These are phyloP conservation scores for Antennarius maculatus DNA, from an alignment of 2,797 vertebrate species.

Conservation along the genomic window DNA sequence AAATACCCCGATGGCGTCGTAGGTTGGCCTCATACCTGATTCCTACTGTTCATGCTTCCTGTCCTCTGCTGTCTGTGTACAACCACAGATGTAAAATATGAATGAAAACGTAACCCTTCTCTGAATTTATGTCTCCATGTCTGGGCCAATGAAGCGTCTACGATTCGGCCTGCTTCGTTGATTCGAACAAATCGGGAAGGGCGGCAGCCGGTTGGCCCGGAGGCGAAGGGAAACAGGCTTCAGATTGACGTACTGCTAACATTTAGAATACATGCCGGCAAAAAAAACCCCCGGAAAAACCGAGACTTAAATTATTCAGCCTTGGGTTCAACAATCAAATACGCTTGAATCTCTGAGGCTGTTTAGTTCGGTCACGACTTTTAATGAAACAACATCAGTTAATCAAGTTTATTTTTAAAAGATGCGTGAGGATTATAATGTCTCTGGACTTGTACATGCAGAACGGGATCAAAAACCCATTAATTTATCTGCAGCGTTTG, in stretches of 20 bases:
- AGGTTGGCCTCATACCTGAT: neutral
- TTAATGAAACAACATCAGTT: neutral
- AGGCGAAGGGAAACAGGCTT: slow-evolving; percentile 30
- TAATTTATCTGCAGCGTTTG: slow-evolving; percentile 7
- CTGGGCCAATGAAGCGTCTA: slow-evolving; percentile 28
- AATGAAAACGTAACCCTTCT: slow-evolving; percentile 42
- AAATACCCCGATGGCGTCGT: slow-evolving; percentile 2
- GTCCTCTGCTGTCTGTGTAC: neutral
- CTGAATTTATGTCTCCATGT: slow-evolving; percentile 20
- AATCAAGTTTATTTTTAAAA: neutral
- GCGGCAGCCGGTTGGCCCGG: slow-evolving; percentile 49
- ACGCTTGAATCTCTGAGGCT: neutral
- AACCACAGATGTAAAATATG: slow-evolving; percentile 26
- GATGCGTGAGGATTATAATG: neutral
- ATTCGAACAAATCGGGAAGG: slow-evolving; percentile 37
- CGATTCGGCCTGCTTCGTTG: slow-evolving; percentile 32
- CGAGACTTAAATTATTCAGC: slow-evolving; percentile 11
- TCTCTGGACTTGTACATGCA: neutral
- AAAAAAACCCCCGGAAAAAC: neutral
- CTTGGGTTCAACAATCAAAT: slow-evolving; percentile 8
- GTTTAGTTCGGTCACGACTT: neutral
- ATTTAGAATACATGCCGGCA: slow-evolving; percentile 10
- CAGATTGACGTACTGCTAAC: slow-evolving; percentile 27
- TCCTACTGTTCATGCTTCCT: neutral
- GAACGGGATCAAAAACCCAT: slow-evolving; percentile 5